phyloP scores from a whole-genome alignment of 2,797 vertebrate genomes.

The Siniperca obscura region DNA sequence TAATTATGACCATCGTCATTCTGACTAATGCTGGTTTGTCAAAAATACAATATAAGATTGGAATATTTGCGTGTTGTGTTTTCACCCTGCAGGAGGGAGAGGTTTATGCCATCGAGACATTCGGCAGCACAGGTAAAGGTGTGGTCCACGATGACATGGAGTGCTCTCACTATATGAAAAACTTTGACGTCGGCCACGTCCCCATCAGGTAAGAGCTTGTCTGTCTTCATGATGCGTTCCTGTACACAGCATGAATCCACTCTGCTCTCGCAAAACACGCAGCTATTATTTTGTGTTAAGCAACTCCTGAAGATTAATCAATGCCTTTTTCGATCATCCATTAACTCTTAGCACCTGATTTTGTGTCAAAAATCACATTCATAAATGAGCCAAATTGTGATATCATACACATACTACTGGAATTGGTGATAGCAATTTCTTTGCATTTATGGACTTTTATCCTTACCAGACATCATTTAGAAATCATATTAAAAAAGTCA shows the following conservation, averaged over 20 bases:
- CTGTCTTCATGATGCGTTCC: neutral
- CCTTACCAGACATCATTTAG: too few species aligned
- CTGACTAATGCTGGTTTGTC: neutral
- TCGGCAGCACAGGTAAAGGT: constrained; percentile 98
- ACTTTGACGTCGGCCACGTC: constrained; percentile 98
- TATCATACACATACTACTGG: too few species aligned
- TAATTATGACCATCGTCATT: accelerated
- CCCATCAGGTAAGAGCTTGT: constrained; percentile 91
- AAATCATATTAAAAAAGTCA: neutral
- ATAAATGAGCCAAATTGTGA: too few species aligned
- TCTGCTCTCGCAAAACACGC: too few species aligned
- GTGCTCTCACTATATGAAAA: constrained; percentile 99
- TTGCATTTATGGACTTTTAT: too few species aligned
- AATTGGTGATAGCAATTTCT: too few species aligned
- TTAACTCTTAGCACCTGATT: too few species aligned
- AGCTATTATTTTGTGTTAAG: neutral
- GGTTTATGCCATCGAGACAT: constrained; percentile 99
- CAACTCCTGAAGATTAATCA: neutral
- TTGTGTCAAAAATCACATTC: neutral
- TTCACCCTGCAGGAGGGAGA: constrained; percentile 91
- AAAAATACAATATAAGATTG: neutral
- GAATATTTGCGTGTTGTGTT: neutral
- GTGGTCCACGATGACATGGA: constrained; percentile 99
- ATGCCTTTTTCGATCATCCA: neutral
- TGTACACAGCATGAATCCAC: neutral